These are phyloP conservation scores for Hyles vespertilio DNA, from an alignment of 1,140 invertebrate genomes.

Conservation along the genomic window DNA sequence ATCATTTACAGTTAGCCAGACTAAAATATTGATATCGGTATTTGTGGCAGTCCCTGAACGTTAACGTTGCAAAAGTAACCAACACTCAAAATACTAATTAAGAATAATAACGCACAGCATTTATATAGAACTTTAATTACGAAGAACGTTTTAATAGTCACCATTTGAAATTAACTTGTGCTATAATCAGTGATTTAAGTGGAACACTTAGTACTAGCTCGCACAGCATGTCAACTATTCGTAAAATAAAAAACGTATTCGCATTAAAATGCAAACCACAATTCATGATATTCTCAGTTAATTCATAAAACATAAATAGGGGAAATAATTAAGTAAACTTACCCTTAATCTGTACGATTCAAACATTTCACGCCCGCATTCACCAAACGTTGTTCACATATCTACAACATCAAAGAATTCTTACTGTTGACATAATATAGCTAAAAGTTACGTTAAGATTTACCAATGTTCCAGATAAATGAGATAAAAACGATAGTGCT, in stretches of 20 bases:
- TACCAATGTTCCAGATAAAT: slow-evolving; percentile 27
- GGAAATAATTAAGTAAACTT: slow-evolving; percentile 3
- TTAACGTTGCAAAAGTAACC: too few species aligned
- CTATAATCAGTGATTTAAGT: neutral
- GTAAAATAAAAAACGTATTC: neutral
- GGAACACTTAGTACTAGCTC: neutral
- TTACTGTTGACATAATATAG: slow-evolving; percentile 12
- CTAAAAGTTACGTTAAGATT: slow-evolving; percentile 21
- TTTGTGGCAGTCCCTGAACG: too few species aligned
- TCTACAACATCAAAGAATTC: slow-evolving; percentile 2
- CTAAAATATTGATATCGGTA: too few species aligned
- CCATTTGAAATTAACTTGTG: neutral
- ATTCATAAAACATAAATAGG: too few species aligned
- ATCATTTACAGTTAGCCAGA: too few species aligned
- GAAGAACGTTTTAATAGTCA: neutral
- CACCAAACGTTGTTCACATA: slow-evolving; percentile 13
- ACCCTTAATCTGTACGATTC: slow-evolving; percentile 41
- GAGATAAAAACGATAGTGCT: slow-evolving; percentile 24
- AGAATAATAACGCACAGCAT: too few species aligned
- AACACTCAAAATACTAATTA: too few species aligned
- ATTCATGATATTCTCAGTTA: neutral
- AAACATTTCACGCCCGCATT: slow-evolving; percentile 23
- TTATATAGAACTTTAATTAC: too few species aligned
- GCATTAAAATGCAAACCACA: neutral
- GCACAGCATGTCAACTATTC: neutral